A percentile compares a stretch with the other conserved stretches of the same genome.
Evolutionary conservation across 1,140 invertebrate genomes (phyloP).

Genomic region (Drosophila repleta): DNA sequence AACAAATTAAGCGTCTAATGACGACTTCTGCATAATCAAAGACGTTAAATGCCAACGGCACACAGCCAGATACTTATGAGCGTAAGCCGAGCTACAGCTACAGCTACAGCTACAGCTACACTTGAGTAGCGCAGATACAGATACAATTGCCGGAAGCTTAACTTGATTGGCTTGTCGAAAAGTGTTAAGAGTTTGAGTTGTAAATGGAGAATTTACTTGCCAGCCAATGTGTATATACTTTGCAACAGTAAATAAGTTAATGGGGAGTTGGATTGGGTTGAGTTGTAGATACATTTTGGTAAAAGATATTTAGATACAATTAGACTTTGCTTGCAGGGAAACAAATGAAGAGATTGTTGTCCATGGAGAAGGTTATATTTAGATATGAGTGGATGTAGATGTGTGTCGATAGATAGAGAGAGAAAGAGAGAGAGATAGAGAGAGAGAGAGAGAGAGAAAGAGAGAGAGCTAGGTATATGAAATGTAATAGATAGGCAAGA

Average conservation of each 20-base stretch:
- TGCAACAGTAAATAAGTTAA: no score
- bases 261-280: no score
- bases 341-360: background rate
- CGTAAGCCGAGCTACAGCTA: constrained; percentile 12
- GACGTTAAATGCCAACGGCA: background rate
- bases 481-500: no score
- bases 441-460: no score
- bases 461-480: no score
- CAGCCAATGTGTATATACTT: no score
- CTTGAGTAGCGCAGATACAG: background rate
- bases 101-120: background rate
- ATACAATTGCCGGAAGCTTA: background rate
- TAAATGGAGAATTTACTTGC: background rate
- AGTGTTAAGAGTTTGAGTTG: background rate
- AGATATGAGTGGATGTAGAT: no score
- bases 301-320: no score
- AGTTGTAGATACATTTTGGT: no score
- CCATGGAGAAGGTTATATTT: no score
- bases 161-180: background rate
- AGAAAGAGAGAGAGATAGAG: no score
- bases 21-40: constrained; percentile 53
- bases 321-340: background rate
- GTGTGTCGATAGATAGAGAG: no score
- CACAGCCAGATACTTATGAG: constrained; percentile 2
- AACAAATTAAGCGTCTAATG: constrained; percentile 54